Evolutionary conservation across 2,888 invertebrate genomes (phyloP).

Genomic region (Drosophila anomelani): DNA sequence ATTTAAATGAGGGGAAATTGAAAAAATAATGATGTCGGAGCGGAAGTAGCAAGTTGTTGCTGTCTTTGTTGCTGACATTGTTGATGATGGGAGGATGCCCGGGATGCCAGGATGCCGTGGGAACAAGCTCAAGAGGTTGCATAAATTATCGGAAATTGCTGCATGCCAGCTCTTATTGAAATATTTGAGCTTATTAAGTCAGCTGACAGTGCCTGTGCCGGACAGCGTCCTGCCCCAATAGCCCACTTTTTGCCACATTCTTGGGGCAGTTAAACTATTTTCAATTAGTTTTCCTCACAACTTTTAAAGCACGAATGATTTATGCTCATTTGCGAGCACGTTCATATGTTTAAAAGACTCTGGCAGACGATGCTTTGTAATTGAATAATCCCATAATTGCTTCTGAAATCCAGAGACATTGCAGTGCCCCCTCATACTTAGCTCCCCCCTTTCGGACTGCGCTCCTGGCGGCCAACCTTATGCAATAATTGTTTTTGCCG

Average conservation of each 20-base stretch:
- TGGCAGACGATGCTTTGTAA: constrained; percentile 43
- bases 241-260: constrained; percentile 17
- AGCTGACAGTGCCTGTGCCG: neutral
- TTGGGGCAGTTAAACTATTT: constrained; percentile 36
- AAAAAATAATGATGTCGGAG: constrained; percentile 68
- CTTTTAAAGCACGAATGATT: constrained; percentile 25
- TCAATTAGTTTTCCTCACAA: constrained; percentile 28
- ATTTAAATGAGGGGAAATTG: constrained; percentile 78
- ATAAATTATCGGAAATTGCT: constrained; percentile 67
- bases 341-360: constrained; percentile 30
- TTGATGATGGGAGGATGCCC: constrained; percentile 23
- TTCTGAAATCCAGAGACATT: neutral
- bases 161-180: constrained; percentile 65
- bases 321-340: constrained; percentile 39
- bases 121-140: constrained; percentile 40
- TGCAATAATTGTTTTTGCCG: constrained; percentile 70
- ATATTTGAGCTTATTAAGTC: constrained; percentile 54
- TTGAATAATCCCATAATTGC: constrained; percentile 40
- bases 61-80: constrained; percentile 39
- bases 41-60: constrained; percentile 40
- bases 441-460: neutral
- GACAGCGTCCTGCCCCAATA: neutral
- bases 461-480: neutral
- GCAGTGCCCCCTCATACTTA: neutral
- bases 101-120: constrained; percentile 8